Evolutionary conservation across 2,113 vertebrate species (phyloP).

Genomic region (Lates calcarifer): DNA sequence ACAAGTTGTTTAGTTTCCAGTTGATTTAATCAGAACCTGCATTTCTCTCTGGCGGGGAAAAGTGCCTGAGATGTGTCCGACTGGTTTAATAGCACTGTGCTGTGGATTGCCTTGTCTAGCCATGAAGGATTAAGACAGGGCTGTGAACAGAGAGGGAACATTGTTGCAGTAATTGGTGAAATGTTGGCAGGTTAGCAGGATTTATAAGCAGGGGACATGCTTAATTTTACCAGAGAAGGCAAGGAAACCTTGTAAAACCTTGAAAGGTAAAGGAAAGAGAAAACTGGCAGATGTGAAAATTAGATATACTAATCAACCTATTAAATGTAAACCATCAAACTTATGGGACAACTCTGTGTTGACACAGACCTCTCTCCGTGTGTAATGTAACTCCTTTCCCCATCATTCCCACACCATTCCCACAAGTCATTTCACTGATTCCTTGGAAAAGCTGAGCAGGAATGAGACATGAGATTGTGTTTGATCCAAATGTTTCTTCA

Average conservation of each 20-base stretch:
- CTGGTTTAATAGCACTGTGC: constrained; percentile 56
- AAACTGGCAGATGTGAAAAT: constrained; percentile 26
- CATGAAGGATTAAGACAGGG: constrained; percentile 58
- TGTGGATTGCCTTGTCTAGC: constrained; percentile 52
- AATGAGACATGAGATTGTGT: constrained; percentile 51
- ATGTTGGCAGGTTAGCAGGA: constrained; percentile 62
- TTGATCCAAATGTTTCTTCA: constrained; percentile 65
- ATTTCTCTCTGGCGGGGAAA: constrained; percentile 21
- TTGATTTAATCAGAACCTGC: constrained; percentile 12
- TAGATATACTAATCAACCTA: constrained; percentile 53
- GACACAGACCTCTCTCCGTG: constrained; percentile 39
- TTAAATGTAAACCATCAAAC: constrained; percentile 46
- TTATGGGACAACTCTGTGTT: constrained; percentile 45
- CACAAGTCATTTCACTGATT: constrained; percentile 43
- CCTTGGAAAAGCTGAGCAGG: constrained; percentile 35
- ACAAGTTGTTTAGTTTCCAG: constrained; percentile 12
- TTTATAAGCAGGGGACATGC: constrained; percentile 38
- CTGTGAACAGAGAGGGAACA: constrained; percentile 37
- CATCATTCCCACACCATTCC: constrained; percentile 32
- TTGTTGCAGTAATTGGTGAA: constrained; percentile 60
- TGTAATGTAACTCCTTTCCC: constrained; percentile 51
- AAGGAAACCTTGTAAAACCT: constrained; percentile 3
- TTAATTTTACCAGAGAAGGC: constrained; percentile 34
- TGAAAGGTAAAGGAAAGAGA: constrained; percentile 26
- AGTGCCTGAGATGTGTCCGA: constrained; percentile 52